Conservation (phyloP, 2,113 vertebrate genomes). For the Hypocryptadius cinnamomeus region DNA sequence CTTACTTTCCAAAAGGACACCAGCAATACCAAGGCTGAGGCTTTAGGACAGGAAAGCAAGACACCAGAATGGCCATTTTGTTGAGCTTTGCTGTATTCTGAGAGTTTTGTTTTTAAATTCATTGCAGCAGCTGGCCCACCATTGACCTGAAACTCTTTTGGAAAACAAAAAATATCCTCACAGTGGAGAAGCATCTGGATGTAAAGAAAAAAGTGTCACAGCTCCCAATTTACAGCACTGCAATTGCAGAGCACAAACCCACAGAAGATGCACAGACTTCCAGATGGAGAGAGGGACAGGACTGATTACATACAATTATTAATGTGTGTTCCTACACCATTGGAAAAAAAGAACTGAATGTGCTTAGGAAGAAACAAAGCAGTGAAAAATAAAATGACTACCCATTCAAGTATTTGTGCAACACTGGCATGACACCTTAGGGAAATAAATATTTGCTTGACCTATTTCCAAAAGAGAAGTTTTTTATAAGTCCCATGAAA, state of each 20-base stretch:
- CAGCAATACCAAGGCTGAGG: neutral
- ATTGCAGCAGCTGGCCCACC: neutral
- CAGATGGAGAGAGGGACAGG: neutral
- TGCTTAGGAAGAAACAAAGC: neutral
- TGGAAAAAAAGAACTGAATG: neutral
- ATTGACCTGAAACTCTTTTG: neutral
- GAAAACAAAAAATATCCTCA: neutral
- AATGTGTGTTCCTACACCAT: neutral
- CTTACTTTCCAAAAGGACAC: neutral
- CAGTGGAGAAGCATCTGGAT: neutral
- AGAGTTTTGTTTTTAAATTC: neutral
- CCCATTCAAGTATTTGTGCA: neutral
- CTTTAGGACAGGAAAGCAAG: neutral
- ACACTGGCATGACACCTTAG: neutral
- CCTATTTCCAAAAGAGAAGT: neutral
- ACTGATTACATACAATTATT: neutral
- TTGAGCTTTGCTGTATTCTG: neutral
- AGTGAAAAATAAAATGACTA: neutral
- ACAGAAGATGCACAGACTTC: neutral
- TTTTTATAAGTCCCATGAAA: neutral
- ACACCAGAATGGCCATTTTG: neutral
- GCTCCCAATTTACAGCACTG: neutral
- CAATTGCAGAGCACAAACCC: neutral
- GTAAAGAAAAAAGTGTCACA: neutral
- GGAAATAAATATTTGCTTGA: conserved; percentile 22